phyloP scores from a whole-genome alignment of 2,888 invertebrate genomes.

The Acleris laterana region DNA sequence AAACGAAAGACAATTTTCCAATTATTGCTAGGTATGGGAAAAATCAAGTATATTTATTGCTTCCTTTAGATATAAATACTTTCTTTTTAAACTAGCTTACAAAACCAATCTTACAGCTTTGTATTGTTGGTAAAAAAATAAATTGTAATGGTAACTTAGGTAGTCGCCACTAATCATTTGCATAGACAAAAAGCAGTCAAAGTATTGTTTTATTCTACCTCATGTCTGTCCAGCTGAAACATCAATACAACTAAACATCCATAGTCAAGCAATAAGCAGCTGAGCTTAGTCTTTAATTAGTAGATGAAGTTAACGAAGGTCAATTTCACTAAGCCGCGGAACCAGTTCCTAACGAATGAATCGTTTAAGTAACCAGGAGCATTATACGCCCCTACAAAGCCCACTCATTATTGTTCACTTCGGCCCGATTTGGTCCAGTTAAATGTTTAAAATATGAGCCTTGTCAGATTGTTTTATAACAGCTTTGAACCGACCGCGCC shows the following conservation, averaged over 20 bases:
- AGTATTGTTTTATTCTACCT: background rate
- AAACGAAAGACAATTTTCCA: no score
- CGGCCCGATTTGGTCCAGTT: constrained; percentile 54
- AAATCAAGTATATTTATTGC: no score
- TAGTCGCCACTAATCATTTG: no score
- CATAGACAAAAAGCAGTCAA: no score
- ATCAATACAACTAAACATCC: background rate
- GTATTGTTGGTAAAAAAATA: no score
- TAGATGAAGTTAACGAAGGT: constrained; percentile 36
- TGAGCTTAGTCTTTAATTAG: constrained; percentile 27
- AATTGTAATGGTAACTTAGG: no score
- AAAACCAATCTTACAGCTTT: no score
- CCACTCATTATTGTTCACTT: constrained; percentile 59
- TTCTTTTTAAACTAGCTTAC: no score
- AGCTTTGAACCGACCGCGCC: constrained; percentile 46
- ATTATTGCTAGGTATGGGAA: no score
- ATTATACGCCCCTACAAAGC: constrained; percentile 62
- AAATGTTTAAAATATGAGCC: constrained; percentile 64
- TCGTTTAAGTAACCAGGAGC: constrained; percentile 55
- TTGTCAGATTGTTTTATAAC: constrained; percentile 56
- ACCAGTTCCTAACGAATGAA: constrained; percentile 45
- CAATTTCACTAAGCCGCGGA: constrained; percentile 37
- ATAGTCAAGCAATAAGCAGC: background rate
- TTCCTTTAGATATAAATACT: no score
- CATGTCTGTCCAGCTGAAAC: background rate